Conservation (phyloP, 2,113 vertebrate genomes). For the Carollia perspicillata region DNA sequence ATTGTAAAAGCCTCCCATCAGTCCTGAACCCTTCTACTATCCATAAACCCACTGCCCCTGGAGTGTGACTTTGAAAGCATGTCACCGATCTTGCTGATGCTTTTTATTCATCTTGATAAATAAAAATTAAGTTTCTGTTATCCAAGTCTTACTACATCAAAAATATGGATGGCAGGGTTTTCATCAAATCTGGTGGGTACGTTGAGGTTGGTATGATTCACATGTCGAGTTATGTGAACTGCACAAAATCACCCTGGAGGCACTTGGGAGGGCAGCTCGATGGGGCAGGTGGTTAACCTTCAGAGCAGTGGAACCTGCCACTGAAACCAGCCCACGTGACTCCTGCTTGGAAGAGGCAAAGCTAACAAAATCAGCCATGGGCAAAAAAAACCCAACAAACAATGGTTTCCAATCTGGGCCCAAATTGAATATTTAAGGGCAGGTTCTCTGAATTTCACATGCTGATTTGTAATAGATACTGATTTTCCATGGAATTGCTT, state of each 20-base stretch:
- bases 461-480: background rate
- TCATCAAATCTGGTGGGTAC: background rate
- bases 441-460: background rate
- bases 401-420: background rate
- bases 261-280: background rate
- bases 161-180: background rate
- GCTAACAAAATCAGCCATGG: background rate
- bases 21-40: background rate
- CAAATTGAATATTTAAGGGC: background rate
- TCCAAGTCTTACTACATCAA: background rate
- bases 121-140: constrained; percentile 29
- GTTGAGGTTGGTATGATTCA: background rate
- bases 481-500: constrained; percentile 1
- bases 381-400: background rate
- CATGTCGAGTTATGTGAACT: background rate
- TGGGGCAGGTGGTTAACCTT: background rate
- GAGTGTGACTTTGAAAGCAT: constrained; percentile 2
- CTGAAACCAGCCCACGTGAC: background rate
- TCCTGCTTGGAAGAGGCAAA: background rate
- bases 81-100: background rate
- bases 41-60: background rate
- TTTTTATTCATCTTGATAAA: background rate
- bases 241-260: background rate
- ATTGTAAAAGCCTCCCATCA: constrained; percentile 41
- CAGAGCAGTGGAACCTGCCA: background rate